Percentiles rank a stretch among this genome's conserved stretches.
These are phyloP conservation scores for Lithophane semibrunnea DNA, from an alignment of 2,888 invertebrate genomes.

Conservation along the genomic window DNA sequence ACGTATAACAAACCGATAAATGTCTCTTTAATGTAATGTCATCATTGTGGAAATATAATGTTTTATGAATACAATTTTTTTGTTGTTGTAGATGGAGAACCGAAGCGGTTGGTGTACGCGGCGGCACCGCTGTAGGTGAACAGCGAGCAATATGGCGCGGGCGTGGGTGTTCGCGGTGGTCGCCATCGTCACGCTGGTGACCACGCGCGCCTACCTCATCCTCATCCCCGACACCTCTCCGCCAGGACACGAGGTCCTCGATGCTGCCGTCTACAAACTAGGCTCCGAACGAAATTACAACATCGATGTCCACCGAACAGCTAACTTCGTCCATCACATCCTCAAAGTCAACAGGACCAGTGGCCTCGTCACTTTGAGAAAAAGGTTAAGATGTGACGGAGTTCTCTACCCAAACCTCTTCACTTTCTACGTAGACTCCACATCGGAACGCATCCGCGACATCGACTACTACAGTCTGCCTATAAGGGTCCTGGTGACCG, in stretches of 20 bases:
- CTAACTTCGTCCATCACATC: slow-evolving; percentile 95
- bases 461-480: slow-evolving; percentile 96
- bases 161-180: slow-evolving; percentile 78
- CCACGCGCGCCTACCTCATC: slow-evolving; percentile 89
- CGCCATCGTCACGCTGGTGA: slow-evolving; percentile 76
- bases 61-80: slow-evolving; percentile 27
- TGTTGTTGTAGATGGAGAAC: slow-evolving; percentile 81
- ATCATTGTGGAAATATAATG: neutral
- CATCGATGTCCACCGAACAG: slow-evolving; percentile 95
- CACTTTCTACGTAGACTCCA: slow-evolving; percentile 96
- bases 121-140: slow-evolving; percentile 87
- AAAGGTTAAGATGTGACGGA: slow-evolving; percentile 94
- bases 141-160: slow-evolving; percentile 73
- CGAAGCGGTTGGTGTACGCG: slow-evolving; percentile 78
- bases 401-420: slow-evolving; percentile 96
- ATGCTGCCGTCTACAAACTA: slow-evolving; percentile 94
- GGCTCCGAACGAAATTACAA: slow-evolving; percentile 95
- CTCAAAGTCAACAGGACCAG: slow-evolving; percentile 93
- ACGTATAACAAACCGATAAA: slow-evolving; percentile 4
- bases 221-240: slow-evolving; percentile 91
- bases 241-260: slow-evolving; percentile 93
- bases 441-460: slow-evolving; percentile 94
- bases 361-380: slow-evolving; percentile 94
- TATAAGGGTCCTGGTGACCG: slow-evolving; percentile 93
- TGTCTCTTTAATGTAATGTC: neutral